Base-by-base conservation (phyloP, 1,140 invertebrate genomes). In the Akabosia matsudoensis region DNA sequence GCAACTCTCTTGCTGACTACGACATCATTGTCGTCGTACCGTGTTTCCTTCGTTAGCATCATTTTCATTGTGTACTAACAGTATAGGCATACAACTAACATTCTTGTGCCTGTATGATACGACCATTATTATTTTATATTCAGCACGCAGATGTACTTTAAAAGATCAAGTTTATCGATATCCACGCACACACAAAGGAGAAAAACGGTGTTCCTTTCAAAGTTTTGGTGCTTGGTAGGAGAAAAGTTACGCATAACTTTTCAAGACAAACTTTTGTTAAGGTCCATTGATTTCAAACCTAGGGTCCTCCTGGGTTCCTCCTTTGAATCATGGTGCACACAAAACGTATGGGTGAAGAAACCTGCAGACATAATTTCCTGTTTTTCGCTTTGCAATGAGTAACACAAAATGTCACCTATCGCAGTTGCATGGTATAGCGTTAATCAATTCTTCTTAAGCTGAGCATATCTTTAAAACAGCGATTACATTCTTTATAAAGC, bases 231-330 rank as follows among this genome's bases (percentile, higher is more conserved):
- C n/a, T n/a, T n/a, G 54, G 22, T 33, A 34, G 28, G n/a, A n/a
- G 31, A 51, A 34, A 70, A 67, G 24, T n/a, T n/a, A 67, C 33
- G 37, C 45, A 33, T 72, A 72, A 45, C 70, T 72, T 72, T 72
- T 37, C 71, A 34, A 74, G 37, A 72, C 70, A 34, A 73, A 74
- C 52, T 76, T 73, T 76, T 75, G 73, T 76, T 76, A 72, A 76
- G 78, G 71, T 74, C 73, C 78, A 79, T 79, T 76, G 78, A 75
- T 64, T 76, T 51, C 70, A 30, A 67, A 24, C 31, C 61, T 67
- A 30, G 61, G 54, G 54, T 61, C 54, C 24, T 24, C 4, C 54
- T 52, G 22, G 52, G 22, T n/a, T n/a, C 34, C 51, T 31, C 73
- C 51, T 67, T 31, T 61, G 18, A 13, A 10, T 51, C n/a, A n/a